phyloP scores from a whole-genome alignment of 1,140 invertebrate genomes.

The Mylabris phalerata region DNA sequence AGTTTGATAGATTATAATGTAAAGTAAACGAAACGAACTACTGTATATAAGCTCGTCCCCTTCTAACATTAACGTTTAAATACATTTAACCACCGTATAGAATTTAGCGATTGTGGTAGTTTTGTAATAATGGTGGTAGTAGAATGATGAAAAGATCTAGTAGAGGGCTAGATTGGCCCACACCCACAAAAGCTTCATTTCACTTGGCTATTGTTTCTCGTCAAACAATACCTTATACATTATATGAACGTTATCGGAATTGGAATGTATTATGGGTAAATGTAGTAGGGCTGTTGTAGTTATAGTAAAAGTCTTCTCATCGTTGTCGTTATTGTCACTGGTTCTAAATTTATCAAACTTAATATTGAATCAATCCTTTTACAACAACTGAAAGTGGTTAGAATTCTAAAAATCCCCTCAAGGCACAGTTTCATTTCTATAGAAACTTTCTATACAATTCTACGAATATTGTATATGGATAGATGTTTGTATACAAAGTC shows the following conservation, averaged over 20 bases:
- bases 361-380: conserved; percentile 14
- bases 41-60: not conserved
- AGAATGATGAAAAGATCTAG: too few relatives aligned
- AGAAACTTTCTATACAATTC: conserved; percentile 5
- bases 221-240: conserved; percentile 15
- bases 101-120: conserved; percentile 7
- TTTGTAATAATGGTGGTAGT: too few relatives aligned
- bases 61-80: too few relatives aligned
- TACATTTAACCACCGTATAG: too few relatives aligned
- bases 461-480: not conserved
- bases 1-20: conserved; percentile 15
- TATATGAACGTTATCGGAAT: conserved; percentile 10
- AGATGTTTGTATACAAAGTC: too few relatives aligned
- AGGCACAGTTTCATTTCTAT: not conserved
- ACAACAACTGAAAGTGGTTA: not conserved
- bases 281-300: too few relatives aligned
- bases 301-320: too few relatives aligned
- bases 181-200: conserved; percentile 4
- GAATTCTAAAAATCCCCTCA: conserved; percentile 7
- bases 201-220: not conserved
- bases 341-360: conserved; percentile 13
- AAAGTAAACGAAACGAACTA: conserved; percentile 4
- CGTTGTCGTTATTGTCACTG: too few relatives aligned
- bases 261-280: not conserved
- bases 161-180: not conserved